Base-by-base conservation (phyloP, 2,888 invertebrate genomes). In the Chaetoderma sp. region DNA sequence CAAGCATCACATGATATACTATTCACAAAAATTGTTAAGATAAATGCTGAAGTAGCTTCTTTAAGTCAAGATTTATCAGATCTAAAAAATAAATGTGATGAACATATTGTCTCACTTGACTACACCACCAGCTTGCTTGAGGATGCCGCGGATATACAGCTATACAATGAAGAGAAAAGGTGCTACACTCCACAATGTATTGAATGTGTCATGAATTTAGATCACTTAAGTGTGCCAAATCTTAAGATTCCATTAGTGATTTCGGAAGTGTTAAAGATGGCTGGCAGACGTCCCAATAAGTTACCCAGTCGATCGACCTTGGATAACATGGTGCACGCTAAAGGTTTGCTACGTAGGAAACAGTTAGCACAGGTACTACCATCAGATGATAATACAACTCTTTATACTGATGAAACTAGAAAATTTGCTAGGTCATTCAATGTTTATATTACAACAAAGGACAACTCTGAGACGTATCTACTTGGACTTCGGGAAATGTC, bases 371-470 rank as follows among this genome's bases (percentile, higher is more conserved):
- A 27, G 23, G 60, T 59, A 3, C 16, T 61, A 16, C n/a, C 42
- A 10, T 44, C 30, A 1, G 58, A 68, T 54, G 4, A n/a, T 39
- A 32, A 60, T 6, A 65, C 65, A 13, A 71, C 65, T 10, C 45
- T 69, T 3, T 73, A 71, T 18, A 67, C 69, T 25, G 71, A 71
- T 66, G 73, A 70, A 56, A 73, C 71, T 1, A 52, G 67, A 27
- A 73, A 68, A 47, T 69, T 67, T 67, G 71, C 69, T 0, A 67
- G 64, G 44, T 44, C 52, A 13, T 23, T 61, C 27, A 60, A 71
- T 42, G 56, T 64, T 10, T 73, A 66, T 58, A 4, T 69, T 13
- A 39, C 70, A 5, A 65, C 69, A 28, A 68, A 67, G 44, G 57
- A 55, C 36, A 50, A 56, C 2, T 47, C 66, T 18, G 65, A 68